A percentile compares a stretch with the other conserved stretches of the same genome.
phyloP scores from a whole-genome alignment of 30 jellyfish, hydroid and myxozoan species.

The Sanderia malayensis region DNA sequence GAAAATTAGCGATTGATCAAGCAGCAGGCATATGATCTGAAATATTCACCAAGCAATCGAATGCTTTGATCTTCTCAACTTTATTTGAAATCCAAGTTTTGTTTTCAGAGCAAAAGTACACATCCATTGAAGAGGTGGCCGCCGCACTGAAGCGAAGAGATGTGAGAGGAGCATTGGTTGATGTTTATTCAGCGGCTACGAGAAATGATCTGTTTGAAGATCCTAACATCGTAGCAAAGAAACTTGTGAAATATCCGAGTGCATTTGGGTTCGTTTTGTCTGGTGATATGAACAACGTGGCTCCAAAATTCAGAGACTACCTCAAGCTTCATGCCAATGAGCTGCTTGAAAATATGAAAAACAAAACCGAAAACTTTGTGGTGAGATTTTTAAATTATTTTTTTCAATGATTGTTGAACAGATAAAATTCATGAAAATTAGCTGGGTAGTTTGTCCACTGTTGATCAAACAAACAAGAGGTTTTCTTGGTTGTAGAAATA shows the following conservation, averaged over 20 bases:
- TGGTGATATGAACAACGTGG: slow-evolving; percentile 55
- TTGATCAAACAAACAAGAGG: too few species aligned
- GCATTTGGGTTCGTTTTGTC: slow-evolving; percentile 73
- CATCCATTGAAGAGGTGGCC: slow-evolving; percentile 55
- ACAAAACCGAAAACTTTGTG: slow-evolving; percentile 32
- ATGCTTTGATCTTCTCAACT: too few species aligned
- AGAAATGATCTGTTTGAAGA: slow-evolving; percentile 43
- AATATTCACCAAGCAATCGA: too few species aligned
- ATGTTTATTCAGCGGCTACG: slow-evolving; percentile 67
- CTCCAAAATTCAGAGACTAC: slow-evolving; percentile 29
- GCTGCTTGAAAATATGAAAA: slow-evolving; percentile 4
- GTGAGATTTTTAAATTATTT: slow-evolving; percentile 12
- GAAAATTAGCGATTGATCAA: too few species aligned
- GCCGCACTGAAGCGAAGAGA: slow-evolving; percentile 61
- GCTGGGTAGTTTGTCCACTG: too few species aligned
- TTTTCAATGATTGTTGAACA: too few species aligned
- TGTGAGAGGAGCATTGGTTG: slow-evolving; percentile 74
- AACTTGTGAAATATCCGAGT: slow-evolving; percentile 42
- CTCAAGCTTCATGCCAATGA: slow-evolving; percentile 21
- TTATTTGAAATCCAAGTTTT: too few species aligned
- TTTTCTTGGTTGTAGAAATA: too few species aligned
- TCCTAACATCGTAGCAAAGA: slow-evolving; percentile 50
- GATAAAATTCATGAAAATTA: too few species aligned
- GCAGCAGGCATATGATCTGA: too few species aligned
- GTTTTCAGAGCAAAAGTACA: slow-evolving; percentile 48